A percentile compares a stretch with the other conserved stretches of the same genome.
These are phyloP conservation scores for Tiaroga cobitis DNA, from an alignment of 2,797 vertebrate genomes.

Conservation along the genomic window DNA sequence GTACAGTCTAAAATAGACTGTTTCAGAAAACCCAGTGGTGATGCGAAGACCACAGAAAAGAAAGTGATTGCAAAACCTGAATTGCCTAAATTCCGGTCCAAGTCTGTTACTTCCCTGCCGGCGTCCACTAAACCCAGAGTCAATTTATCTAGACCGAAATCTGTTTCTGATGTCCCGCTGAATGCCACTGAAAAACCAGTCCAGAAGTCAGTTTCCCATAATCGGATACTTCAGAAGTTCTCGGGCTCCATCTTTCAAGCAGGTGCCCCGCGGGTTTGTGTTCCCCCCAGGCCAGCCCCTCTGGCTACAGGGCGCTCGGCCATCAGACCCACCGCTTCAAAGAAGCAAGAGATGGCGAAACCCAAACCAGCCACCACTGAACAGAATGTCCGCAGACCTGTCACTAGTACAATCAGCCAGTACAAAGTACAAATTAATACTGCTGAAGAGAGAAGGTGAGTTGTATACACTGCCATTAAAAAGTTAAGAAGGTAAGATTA, in stretches of 20 bases:
- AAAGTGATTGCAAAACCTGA: slow-evolving; percentile 38
- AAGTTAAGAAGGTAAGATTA: neutral
- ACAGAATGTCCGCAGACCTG: slow-evolving; percentile 66
- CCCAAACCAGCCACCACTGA: slow-evolving; percentile 58
- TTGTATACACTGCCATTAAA: neutral
- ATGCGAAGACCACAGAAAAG: slow-evolving; percentile 40
- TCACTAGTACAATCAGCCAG: slow-evolving; percentile 67
- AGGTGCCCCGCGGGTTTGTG: slow-evolving; percentile 39
- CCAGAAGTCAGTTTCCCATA: slow-evolving; percentile 42
- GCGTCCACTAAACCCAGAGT: slow-evolving; percentile 54
- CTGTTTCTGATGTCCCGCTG: slow-evolving; percentile 48
- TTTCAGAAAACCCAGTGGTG: slow-evolving; percentile 80
- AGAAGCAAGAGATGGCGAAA: slow-evolving; percentile 56
- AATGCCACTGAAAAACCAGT: slow-evolving; percentile 18
- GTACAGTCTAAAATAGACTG: slow-evolving; percentile 92
- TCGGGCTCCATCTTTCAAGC: slow-evolving; percentile 26
- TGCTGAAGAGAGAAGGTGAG: slow-evolving; percentile 82
- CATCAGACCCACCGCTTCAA: slow-evolving; percentile 56
- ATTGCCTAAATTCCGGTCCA: slow-evolving; percentile 57
- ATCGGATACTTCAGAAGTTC: slow-evolving; percentile 49
- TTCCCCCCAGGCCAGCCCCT: slow-evolving; percentile 46
- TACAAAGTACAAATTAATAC: slow-evolving; percentile 74
- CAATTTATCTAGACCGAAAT: slow-evolving; percentile 60
- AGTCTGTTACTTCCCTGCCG: slow-evolving; percentile 56
- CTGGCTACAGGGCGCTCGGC: slow-evolving; percentile 29